A percentile compares a stretch with the other conserved stretches of the same genome.
phyloP scores from a whole-genome alignment of 2,113 vertebrate species.

The Morone saxatilis region DNA sequence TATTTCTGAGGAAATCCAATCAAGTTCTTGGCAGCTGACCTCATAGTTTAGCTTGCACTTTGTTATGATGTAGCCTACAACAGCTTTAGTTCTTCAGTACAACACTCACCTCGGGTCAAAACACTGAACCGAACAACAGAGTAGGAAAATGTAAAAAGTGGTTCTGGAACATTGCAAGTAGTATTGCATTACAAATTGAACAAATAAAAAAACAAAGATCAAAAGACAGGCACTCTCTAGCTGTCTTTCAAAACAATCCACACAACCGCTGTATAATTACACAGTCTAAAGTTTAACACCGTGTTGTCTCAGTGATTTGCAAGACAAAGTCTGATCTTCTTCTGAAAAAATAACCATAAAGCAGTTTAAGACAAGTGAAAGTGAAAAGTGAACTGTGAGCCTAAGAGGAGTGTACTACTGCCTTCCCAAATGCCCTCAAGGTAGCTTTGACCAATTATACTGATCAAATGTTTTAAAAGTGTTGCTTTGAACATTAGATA shows the following conservation, averaged over 20 bases:
- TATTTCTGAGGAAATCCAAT: conserved; percentile 35
- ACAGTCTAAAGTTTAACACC: neutral
- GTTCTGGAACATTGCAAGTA: neutral
- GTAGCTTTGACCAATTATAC: neutral
- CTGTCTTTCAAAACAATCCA: neutral
- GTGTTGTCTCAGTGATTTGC: neutral
- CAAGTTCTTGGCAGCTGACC: conserved; percentile 1
- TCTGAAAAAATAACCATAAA: neutral
- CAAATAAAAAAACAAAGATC: neutral
- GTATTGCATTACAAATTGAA: neutral
- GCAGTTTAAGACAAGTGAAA: neutral
- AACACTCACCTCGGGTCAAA: neutral
- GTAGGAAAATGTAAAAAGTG: neutral
- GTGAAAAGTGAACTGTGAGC: neutral
- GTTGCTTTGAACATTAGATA: neutral
- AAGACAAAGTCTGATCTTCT: neutral
- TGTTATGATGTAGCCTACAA: neutral
- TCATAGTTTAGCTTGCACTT: conserved; percentile 16
- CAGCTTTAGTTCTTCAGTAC: conserved; percentile 14
- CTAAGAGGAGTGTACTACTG: no score
- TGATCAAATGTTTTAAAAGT: neutral
- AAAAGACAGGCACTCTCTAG: neutral
- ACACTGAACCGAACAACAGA: neutral
- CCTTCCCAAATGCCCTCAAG: neutral
- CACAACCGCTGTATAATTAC: neutral